Conservation (phyloP, 2,113 vertebrate genomes). For the Spilogale gracilis region DNA sequence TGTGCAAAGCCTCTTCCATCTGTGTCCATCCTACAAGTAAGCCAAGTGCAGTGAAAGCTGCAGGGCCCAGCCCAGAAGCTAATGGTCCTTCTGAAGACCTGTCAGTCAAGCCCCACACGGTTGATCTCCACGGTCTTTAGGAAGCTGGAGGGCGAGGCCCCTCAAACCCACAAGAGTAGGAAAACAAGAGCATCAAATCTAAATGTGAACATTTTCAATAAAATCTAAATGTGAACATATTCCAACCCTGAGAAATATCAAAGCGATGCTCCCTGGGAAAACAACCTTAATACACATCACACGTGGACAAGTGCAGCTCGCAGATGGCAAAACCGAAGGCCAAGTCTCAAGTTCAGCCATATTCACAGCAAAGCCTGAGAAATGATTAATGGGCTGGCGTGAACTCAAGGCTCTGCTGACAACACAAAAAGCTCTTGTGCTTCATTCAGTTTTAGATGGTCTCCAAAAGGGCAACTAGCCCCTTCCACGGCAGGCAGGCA, state of each 20-base stretch:
- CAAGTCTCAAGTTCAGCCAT: background rate
- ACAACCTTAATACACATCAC: background rate
- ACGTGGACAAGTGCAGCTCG: background rate
- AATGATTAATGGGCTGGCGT: conserved; percentile 40
- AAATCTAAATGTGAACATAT: background rate
- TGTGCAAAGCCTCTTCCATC: background rate
- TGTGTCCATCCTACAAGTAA: background rate
- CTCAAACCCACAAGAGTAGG: background rate
- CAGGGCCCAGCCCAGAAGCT: background rate
- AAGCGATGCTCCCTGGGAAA: background rate
- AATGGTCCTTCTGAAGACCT: background rate
- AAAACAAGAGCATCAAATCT: background rate
- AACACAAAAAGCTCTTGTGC: background rate
- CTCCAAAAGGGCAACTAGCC: background rate
- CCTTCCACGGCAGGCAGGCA: background rate
- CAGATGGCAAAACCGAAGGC: conserved; percentile 1
- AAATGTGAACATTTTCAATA: background rate
- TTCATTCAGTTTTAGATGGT: conserved; percentile 11
- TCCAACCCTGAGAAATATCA: background rate
- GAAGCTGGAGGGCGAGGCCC: background rate
- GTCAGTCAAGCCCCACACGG: background rate
- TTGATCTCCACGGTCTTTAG: background rate
- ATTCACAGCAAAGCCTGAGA: conserved; percentile 37
- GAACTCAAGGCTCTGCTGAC: conserved; percentile 2
- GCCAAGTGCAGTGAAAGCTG: background rate